phyloP scores from a whole-genome alignment of 1,140 invertebrate species.

The Tetragonula clypearis region DNA sequence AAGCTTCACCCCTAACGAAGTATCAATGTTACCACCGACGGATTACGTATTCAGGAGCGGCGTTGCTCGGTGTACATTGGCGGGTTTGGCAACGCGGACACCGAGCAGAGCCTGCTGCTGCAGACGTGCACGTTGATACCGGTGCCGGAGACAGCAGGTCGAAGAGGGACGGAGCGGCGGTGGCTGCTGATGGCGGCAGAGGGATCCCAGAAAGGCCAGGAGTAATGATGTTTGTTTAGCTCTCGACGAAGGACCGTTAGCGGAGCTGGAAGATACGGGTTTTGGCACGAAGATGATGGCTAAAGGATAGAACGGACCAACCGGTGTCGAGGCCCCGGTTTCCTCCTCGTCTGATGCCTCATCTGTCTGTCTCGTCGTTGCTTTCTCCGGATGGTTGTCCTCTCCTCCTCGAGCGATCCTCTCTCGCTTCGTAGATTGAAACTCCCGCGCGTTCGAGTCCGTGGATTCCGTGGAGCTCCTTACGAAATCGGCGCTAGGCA shows the following conservation, averaged over 20 bases:
- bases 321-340: conserved; percentile 18
- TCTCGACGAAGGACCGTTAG: conserved; percentile 70
- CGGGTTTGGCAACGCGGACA: conserved; percentile 48
- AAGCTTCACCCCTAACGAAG: conserved; percentile 63
- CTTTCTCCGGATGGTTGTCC: not conserved
- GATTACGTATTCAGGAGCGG: conserved; percentile 70
- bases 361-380: not conserved
- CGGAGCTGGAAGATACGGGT: conserved; percentile 70
- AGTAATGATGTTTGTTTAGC: conserved; percentile 80
- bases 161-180: conserved; percentile 28
- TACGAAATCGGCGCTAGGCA: conserved; percentile 76
- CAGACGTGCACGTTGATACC: conserved; percentile 27
- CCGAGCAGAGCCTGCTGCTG: conserved; percentile 12
- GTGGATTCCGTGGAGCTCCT: conserved; percentile 74
- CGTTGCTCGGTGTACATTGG: conserved; percentile 67
- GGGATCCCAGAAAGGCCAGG: conserved; percentile 54
- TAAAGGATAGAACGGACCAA: conserved; percentile 62
- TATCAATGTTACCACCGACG: conserved; percentile 68
- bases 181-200: conserved; percentile 44
- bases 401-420: conserved; percentile 13
- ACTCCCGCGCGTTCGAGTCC: conserved; percentile 71
- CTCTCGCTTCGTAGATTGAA: conserved; percentile 74
- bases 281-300: conserved; percentile 74
- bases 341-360: not conserved
- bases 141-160: not conserved